These are phyloP conservation scores for Laspeyria flexula DNA, from an alignment of 2,888 invertebrate genomes.

Conservation along the genomic window DNA sequence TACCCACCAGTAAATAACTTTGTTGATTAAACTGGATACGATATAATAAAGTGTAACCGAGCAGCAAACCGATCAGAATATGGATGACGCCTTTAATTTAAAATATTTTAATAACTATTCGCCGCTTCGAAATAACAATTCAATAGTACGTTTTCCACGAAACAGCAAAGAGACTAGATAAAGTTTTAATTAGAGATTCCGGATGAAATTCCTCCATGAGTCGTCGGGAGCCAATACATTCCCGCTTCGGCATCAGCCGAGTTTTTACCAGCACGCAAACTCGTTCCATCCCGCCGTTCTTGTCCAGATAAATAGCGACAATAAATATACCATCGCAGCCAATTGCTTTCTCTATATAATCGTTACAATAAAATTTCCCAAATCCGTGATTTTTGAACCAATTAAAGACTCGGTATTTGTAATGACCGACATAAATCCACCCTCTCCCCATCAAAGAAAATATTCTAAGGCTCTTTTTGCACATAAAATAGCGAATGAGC, in stretches of 20 bases:
- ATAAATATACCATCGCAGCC: constrained; percentile 68
- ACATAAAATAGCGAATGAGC: constrained; percentile 22
- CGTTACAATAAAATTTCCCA: constrained; percentile 44
- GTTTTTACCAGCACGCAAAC: constrained; percentile 77
- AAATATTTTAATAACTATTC: constrained; percentile 33
- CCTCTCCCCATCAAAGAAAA: constrained; percentile 17
- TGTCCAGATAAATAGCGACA: constrained; percentile 66
- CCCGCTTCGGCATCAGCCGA: constrained; percentile 73
- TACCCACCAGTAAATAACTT: constrained; percentile 28
- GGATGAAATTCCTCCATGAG: constrained; percentile 76
- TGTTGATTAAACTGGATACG: constrained; percentile 33
- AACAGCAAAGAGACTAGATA: constrained; percentile 68
- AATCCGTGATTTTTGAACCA: constrained; percentile 43
- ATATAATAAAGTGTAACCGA: constrained; percentile 30
- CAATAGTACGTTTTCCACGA: constrained; percentile 52
- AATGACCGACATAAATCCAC: constrained; percentile 30
- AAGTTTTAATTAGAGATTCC: constrained; percentile 86
- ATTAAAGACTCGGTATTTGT: constrained; percentile 44
- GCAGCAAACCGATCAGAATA: constrained; percentile 18
- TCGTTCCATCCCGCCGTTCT: constrained; percentile 68
- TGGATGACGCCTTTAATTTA: constrained; percentile 26
- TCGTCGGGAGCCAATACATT: constrained; percentile 75
- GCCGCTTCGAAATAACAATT: constrained; percentile 25
- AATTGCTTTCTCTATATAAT: constrained; percentile 64
- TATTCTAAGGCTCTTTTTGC: constrained; percentile 24